Evolutionary conservation across 2,797 vertebrate genomes (phyloP).

Genomic region (Trachurus trachurus): DNA sequence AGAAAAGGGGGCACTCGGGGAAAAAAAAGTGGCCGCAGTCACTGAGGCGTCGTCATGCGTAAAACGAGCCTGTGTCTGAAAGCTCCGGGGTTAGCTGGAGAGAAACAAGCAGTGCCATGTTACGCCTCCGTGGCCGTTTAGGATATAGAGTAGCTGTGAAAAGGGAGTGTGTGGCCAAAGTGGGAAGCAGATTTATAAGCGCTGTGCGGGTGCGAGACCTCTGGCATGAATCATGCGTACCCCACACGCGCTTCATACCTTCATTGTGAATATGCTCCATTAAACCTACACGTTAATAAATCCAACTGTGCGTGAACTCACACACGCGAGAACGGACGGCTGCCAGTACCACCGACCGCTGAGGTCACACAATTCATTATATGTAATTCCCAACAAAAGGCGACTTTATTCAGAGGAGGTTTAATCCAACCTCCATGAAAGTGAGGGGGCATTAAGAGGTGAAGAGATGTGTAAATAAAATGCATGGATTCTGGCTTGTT

Average conservation of each 20-base stretch:
- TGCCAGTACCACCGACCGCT: constrained; percentile 19
- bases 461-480: constrained; percentile 66
- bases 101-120: constrained; percentile 82
- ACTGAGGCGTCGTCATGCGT: constrained; percentile 54
- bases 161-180: constrained; percentile 76
- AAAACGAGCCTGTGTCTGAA: constrained; percentile 67
- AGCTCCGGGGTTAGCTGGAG: constrained; percentile 60
- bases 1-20: neutral
- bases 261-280: constrained; percentile 46
- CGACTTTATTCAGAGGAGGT: constrained; percentile 51
- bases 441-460: constrained; percentile 54
- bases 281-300: constrained; percentile 56
- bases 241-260: constrained; percentile 54
- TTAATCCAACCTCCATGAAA: constrained; percentile 48
- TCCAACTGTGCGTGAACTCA: neutral
- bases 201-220: constrained; percentile 63
- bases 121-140: constrained; percentile 68
- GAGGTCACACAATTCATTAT: constrained; percentile 48
- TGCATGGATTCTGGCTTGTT: constrained; percentile 25
- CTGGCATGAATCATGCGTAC: constrained; percentile 68
- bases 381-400: constrained; percentile 63
- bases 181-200: constrained; percentile 79
- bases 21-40: constrained; percentile 47
- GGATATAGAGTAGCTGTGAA: constrained; percentile 82
- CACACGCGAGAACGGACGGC: constrained; percentile 35